Evolutionary conservation across 2,888 invertebrate genomes (phyloP), one percentile per base, ranked within the genome.

Genomic region (Gandaritis pyraliata): DNA sequence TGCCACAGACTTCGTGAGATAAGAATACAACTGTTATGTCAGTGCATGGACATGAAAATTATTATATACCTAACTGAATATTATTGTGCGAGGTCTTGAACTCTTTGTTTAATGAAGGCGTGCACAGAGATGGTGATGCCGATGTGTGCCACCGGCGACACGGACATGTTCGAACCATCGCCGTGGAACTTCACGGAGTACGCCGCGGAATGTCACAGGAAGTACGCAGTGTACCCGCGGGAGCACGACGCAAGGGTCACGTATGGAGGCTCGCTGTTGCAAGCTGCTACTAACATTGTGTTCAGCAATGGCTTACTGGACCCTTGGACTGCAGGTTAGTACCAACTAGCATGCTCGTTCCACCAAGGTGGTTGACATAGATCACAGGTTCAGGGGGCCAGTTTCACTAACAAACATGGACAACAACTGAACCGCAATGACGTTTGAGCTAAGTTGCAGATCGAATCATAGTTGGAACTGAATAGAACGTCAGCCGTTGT

Each of bases 101-200:
- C 7, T 33, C 6, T 33, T 53, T 23, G 11, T 47, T 36, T 61
- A n/a, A 58, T 72, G 0, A 90, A 98, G 96, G 94, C 96, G 0
- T 99, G 99, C 80, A 98, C 98, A 23, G 99, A 99, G 87, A 98
- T 99, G 96, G 96, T 98, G 63, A 98, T 98, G 97, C 99, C 99
- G 0, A 95, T 96, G 93, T 99, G 99, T 84, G 90, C 94, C 8
- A 94, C 94, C 69, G 96, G 96, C 43, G 85, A 92, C 1, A 90
- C 93, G 10, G 97, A 97, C 77, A 98, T 99, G 96, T 98, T 98
- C 81, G 96, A 96, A 76, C 93, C 94, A 0, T 66, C 77, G 0
- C 78, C 93, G 0, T 99, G 98, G 98, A 93, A 97, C 86, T 93
- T 95, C 55, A 93, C 94, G 0, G 73, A 86, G 18, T 96, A 92